Conservation (phyloP, 2,888 invertebrate genomes). For the Meliscaeva auricollis region DNA sequence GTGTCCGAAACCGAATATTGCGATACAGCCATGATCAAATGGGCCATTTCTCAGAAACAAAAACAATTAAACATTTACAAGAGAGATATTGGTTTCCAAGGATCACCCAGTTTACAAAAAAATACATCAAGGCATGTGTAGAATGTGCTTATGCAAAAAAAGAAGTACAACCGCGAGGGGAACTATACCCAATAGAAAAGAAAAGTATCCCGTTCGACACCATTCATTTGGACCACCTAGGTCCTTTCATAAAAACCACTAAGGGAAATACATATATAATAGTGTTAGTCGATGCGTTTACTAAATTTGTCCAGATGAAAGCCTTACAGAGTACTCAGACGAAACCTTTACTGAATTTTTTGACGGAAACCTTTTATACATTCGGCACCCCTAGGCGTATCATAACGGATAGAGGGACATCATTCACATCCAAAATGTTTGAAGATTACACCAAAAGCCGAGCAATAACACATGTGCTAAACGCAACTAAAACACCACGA, state of each 20-base stretch:
- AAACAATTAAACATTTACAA: conserved; percentile 6
- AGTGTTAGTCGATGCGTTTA: conserved; percentile 33
- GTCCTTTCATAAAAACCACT: conserved; percentile 28
- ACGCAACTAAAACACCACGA: conserved; percentile 29
- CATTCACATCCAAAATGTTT: conserved; percentile 26
- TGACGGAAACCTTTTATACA: conserved; percentile 17
- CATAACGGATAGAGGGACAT: conserved; percentile 22
- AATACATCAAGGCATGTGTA: conserved; percentile 32
- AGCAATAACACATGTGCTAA: conserved; percentile 15
- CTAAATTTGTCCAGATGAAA: conserved; percentile 13
- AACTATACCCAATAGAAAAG: conserved; percentile 25
- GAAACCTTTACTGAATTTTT: conserved; percentile 27
- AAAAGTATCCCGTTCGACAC: conserved; percentile 12
- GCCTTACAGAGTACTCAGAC: conserved; percentile 32
- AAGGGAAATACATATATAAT: conserved; percentile 23
- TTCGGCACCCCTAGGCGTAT: conserved; percentile 23
- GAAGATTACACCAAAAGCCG: background rate
- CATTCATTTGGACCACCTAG: conserved; percentile 1
- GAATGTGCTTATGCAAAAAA: conserved; percentile 23
- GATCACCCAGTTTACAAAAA: conserved; percentile 41
- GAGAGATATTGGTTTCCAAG: conserved; percentile 42
- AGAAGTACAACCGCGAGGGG: conserved; percentile 21
- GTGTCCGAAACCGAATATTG: conserved; percentile 26
- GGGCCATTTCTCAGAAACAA: conserved; percentile 30
- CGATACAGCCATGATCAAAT: conserved; percentile 26